Percentiles rank a stretch among this genome's conserved stretches.
phyloP scores from a whole-genome alignment of 2,888 invertebrate species.

The Atethmia centrago region DNA sequence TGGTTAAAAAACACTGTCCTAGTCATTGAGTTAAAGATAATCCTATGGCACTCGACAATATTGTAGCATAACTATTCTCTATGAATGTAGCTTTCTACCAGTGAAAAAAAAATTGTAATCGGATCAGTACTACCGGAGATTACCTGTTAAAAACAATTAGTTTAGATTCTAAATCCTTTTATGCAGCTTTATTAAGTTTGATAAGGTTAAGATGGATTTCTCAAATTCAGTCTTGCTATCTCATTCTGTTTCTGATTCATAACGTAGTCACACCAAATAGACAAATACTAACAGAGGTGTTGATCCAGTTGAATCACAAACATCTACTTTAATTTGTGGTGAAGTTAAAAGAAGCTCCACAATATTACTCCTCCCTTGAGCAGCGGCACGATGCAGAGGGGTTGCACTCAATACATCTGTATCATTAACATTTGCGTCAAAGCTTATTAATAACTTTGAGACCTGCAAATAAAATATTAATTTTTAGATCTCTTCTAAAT shows the following conservation, averaged over 20 bases:
- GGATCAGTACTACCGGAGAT: neutral
- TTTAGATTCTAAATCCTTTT: neutral
- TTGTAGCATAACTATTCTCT: too few relatives aligned
- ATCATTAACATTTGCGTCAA: constrained; percentile 93
- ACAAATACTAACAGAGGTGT: constrained; percentile 92
- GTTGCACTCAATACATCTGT: constrained; percentile 93
- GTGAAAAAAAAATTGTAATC: neutral
- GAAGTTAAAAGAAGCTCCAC: constrained; percentile 92
- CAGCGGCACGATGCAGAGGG: constrained; percentile 95
- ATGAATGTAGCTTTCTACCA: too few relatives aligned
- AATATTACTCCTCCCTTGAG: constrained; percentile 89
- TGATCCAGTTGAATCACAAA: constrained; percentile 93
- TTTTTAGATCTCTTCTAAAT: neutral
- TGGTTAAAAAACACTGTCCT: neutral
- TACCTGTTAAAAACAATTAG: neutral
- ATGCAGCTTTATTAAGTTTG: neutral
- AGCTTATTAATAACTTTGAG: constrained; percentile 91
- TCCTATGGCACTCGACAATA: neutral
- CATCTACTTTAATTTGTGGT: constrained; percentile 89
- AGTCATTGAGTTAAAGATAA: neutral
- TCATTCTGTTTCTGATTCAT: neutral
- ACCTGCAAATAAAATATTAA: constrained; percentile 87
- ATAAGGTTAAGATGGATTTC: neutral
- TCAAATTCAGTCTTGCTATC: neutral
- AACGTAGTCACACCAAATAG: constrained; percentile 54